A percentile compares a stretch with the other conserved stretches of the same genome.
These are phyloP conservation scores for Accipiter cooperii DNA, from an alignment of 2,113 vertebrate genomes.

Conservation along the genomic window DNA sequence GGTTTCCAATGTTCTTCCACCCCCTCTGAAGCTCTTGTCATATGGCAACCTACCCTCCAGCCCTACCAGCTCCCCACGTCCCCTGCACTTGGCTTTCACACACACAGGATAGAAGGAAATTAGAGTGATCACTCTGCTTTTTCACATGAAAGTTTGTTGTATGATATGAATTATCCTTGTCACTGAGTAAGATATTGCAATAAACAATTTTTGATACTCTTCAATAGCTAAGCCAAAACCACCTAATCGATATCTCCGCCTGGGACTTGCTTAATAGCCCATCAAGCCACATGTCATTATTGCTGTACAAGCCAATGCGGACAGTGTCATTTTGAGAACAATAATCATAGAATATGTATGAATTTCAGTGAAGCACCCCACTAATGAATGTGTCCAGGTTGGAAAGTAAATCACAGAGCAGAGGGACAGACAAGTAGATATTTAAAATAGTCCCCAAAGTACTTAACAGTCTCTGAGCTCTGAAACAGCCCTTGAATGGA, in stretches of 20 bases:
- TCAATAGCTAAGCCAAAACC: not conserved
- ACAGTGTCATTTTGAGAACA: not conserved
- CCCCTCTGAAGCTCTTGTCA: not conserved
- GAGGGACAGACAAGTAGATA: not conserved
- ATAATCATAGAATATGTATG: not conserved
- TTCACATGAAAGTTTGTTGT: not conserved
- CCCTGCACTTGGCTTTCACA: not conserved
- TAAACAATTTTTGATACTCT: not conserved
- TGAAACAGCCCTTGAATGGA: not conserved
- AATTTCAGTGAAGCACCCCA: not conserved
- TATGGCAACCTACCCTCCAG: not conserved
- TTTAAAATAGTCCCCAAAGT: not conserved
- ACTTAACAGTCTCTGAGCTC: not conserved
- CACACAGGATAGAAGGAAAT: not conserved
- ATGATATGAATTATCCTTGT: not conserved
- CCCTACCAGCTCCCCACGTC: accelerated
- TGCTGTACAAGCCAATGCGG: not conserved
- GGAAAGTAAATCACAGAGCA: not conserved
- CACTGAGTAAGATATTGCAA: not conserved
- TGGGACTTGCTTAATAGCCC: not conserved
- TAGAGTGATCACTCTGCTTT: not conserved
- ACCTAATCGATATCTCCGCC: not conserved
- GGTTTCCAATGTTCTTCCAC: not conserved
- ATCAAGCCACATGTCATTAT: not conserved
- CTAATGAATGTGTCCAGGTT: not conserved